Percentiles rank a stretch among this genome's conserved stretches.
Evolutionary conservation across 2,113 vertebrate species (phyloP).

Genomic region (Morphnarchus princeps): DNA sequence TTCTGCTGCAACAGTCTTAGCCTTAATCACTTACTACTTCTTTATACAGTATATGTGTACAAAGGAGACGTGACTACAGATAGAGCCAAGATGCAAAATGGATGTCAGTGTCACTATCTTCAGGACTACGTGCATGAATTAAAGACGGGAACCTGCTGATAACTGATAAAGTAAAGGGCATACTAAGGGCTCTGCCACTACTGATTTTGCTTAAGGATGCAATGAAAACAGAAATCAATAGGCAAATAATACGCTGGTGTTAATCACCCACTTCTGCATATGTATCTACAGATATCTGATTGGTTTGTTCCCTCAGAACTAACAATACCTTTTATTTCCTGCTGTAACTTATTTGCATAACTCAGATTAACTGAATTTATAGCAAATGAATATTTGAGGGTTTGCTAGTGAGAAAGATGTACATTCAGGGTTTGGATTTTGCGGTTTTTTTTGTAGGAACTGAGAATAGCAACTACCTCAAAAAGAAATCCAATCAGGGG

Average conservation of each 20-base stretch:
- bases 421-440: neutral
- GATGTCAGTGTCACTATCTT: neutral
- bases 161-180: neutral
- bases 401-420: neutral
- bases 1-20: neutral
- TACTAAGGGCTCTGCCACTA: neutral
- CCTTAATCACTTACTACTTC: neutral
- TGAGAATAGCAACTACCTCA: neutral
- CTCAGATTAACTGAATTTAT: neutral
- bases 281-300: neutral
- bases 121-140: neutral
- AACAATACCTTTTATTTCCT: neutral
- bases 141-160: neutral
- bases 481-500: neutral
- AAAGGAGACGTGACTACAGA: neutral
- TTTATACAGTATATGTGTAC: accelerated
- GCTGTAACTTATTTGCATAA: neutral
- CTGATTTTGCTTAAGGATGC: neutral
- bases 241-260: neutral
- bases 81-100: neutral
- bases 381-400: neutral
- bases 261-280: neutral
- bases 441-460: too few species aligned
- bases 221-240: neutral
- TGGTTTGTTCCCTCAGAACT: neutral